These are phyloP conservation scores for Drosophila triauraria DNA, from an alignment of 1,140 invertebrate species.

Conservation along the genomic window DNA sequence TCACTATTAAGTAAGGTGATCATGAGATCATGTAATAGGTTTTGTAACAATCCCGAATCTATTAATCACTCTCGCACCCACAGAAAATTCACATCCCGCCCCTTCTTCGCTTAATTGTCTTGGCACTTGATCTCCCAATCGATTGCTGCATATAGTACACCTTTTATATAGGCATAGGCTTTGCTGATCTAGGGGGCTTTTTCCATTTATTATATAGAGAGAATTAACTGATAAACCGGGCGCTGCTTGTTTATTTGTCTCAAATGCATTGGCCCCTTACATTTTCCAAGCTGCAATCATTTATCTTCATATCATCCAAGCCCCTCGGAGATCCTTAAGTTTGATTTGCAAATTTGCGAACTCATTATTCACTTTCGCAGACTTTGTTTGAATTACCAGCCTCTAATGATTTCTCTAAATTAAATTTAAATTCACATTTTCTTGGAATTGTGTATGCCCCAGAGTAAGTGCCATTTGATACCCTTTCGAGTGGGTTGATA, in stretches of 20 bases:
- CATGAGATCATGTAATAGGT: background rate
- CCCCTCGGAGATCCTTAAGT: no score
- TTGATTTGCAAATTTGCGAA: slow-evolving; percentile 12
- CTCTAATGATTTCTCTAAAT: slow-evolving; percentile 20
- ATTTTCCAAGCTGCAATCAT: background rate
- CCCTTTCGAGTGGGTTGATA: background rate
- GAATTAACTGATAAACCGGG: background rate
- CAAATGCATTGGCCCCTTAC: background rate
- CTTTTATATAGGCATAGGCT: background rate
- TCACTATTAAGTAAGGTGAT: background rate
- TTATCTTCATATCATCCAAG: no score
- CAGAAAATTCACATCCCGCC: background rate
- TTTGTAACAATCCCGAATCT: background rate
- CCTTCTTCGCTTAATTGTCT: slow-evolving; percentile 23
- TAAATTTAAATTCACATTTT: slow-evolving; percentile 27
- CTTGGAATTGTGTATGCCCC: slow-evolving; percentile 9
- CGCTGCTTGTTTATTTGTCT: background rate
- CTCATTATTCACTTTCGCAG: slow-evolving; percentile 22
- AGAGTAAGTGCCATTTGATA: slow-evolving; percentile 19
- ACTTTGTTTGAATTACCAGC: slow-evolving; percentile 8
- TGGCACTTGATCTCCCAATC: slow-evolving; percentile 35
- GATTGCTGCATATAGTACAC: background rate
- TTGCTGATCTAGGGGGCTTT: background rate
- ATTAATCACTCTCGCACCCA: no score
- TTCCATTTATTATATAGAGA: background rate